Conservation (phyloP, 2,888 invertebrate species). For the Conchocele bisecta region DNA sequence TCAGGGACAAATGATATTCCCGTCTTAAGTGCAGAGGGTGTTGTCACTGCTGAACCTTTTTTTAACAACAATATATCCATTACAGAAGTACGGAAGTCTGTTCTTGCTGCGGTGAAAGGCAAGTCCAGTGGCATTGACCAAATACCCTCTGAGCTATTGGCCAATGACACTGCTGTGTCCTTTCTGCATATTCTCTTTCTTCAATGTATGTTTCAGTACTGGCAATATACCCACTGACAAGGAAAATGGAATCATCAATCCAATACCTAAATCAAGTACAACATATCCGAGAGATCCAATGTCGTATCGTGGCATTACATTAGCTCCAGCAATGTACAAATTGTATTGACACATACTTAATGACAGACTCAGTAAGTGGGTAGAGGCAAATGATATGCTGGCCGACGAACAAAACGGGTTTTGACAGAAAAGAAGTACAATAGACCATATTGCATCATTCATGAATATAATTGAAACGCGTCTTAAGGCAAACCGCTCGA, state of each 20-base stretch:
- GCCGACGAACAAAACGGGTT: slow-evolving; percentile 37
- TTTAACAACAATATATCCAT: slow-evolving; percentile 8
- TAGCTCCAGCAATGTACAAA: slow-evolving; percentile 19
- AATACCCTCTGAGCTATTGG: slow-evolving; percentile 22
- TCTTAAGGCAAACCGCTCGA: slow-evolving; percentile 9
- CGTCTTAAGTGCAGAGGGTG: not conserved
- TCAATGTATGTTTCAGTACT: slow-evolving; percentile 37
- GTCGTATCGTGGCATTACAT: slow-evolving; percentile 27
- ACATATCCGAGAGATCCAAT: slow-evolving; percentile 13
- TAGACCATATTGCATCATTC: slow-evolving; percentile 19
- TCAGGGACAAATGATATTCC: not conserved
- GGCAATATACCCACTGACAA: slow-evolving; percentile 25
- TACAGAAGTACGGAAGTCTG: slow-evolving; percentile 10
- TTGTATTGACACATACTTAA: slow-evolving; percentile 26
- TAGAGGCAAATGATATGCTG: not conserved
- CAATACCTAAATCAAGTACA: slow-evolving; percentile 20
- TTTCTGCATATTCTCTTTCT: slow-evolving; percentile 22
- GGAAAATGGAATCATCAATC: slow-evolving; percentile 31
- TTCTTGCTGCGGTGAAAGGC: slow-evolving; percentile 12
- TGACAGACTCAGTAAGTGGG: not conserved
- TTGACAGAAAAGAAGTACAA: slow-evolving; percentile 5
- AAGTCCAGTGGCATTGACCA: slow-evolving; percentile 30
- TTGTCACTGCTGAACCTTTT: not conserved
- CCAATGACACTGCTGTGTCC: slow-evolving; percentile 19
- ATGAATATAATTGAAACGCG: slow-evolving; percentile 19